Evolutionary conservation across 2,113 vertebrate species (phyloP).

Genomic region (Nyctereutes procyonoides): DNA sequence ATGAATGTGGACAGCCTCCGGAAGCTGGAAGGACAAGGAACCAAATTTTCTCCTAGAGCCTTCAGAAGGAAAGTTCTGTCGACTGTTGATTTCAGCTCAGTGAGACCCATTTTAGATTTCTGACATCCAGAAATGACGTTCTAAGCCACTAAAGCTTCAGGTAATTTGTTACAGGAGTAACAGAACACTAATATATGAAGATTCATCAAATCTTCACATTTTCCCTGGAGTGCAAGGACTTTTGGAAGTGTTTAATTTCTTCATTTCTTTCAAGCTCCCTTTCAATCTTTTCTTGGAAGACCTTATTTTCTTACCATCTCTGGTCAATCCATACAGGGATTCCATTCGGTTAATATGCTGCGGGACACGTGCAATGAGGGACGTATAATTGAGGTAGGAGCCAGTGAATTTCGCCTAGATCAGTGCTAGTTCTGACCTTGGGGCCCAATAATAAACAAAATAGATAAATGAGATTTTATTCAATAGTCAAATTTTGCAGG

Average conservation of each 20-base stretch:
- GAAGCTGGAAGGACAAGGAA: not conserved
- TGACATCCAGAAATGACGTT: not conserved
- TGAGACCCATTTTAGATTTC: not conserved
- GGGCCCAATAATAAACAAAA: not conserved
- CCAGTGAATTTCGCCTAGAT: not conserved
- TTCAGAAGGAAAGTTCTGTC: not conserved
- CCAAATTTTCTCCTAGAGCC: not conserved
- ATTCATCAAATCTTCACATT: not conserved
- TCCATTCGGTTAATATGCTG: not conserved
- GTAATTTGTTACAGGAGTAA: not conserved
- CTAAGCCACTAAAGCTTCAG: not conserved
- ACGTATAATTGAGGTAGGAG: not conserved
- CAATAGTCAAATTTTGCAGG: not conserved
- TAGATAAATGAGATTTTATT: not conserved
- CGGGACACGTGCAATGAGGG: not conserved
- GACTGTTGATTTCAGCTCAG: not conserved
- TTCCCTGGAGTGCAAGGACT: not conserved
- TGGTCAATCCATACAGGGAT: not conserved
- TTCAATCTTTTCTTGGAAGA: not conserved
- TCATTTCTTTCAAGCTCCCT: not conserved
- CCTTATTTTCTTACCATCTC: not conserved
- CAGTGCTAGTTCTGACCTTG: not conserved
- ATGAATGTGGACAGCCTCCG: not conserved
- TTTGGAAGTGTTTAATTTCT: not conserved
- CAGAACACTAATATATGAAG: not conserved